Conservation (phyloP, 1,140 invertebrate genomes). For the Leucophenga varia region DNA sequence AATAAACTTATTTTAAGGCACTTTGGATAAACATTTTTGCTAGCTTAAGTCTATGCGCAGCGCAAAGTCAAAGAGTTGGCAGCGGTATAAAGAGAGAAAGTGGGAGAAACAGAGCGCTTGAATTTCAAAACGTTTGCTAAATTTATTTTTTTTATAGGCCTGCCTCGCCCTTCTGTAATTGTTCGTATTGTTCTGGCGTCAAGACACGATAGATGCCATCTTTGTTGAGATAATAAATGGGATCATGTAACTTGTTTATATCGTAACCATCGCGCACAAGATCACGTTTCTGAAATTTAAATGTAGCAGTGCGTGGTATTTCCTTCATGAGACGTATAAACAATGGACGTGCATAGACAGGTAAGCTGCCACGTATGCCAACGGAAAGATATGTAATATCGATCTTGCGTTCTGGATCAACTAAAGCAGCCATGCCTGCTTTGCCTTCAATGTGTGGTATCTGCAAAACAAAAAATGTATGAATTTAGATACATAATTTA, state of each 20-base stretch:
- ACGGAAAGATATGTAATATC: conserved; percentile 67
- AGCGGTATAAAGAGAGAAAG: no score
- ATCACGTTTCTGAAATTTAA: conserved; percentile 86
- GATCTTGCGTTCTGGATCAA: conserved; percentile 69
- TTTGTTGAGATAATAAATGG: conserved; percentile 73
- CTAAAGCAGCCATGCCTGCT: conserved; percentile 94
- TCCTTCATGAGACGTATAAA: conserved; percentile 82
- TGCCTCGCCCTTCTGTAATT: conserved; percentile 64
- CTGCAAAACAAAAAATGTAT: conserved; percentile 56
- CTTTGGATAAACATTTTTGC: no score
- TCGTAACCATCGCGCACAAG: conserved; percentile 80
- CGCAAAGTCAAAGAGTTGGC: no score
- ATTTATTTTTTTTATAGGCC: conserved; percentile 58
- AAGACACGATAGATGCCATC: conserved; percentile 67
- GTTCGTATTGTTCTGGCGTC: conserved; percentile 66
- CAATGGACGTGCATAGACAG: conserved; percentile 82
- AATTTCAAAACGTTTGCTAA: no score
- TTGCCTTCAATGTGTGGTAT: conserved; percentile 82
- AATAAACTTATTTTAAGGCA: no score
- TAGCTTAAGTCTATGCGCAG: no score
- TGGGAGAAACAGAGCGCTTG: background rate
- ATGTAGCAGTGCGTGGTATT: conserved; percentile 86
- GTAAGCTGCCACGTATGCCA: conserved; percentile 70
- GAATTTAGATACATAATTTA: background rate
- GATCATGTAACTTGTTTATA: conserved; percentile 65